Percentiles rank a stretch among this genome's conserved stretches.
Conservation (phyloP, 2,797 vertebrate genomes). For the Podargus strigoides region DNA sequence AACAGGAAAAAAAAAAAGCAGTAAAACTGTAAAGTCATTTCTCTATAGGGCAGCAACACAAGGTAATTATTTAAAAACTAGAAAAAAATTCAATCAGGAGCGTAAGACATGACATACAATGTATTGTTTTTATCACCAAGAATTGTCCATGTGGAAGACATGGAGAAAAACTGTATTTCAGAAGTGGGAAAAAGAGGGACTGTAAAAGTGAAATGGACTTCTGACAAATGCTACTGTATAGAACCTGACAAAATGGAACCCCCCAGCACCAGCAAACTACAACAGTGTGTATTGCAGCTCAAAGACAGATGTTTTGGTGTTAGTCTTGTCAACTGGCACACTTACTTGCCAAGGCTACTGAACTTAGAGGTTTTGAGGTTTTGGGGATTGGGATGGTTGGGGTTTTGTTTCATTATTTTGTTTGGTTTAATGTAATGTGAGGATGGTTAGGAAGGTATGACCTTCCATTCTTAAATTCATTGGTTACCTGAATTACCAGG, state of each 20-base stretch:
- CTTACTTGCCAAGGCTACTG: not conserved
- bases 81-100: not conserved
- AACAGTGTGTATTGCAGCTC: not conserved
- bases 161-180: not conserved
- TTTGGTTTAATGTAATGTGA: not conserved
- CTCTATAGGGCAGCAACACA: not conserved
- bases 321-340: not conserved
- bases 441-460: not conserved
- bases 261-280: not conserved
- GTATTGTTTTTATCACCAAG: not conserved
- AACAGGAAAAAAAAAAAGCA: not conserved
- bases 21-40: not conserved
- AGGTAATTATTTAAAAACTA: not conserved
- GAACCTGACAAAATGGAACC: not conserved
- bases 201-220: constrained; percentile 18
- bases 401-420: too few relatives aligned
- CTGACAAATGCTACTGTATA: not conserved
- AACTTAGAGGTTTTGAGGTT: not conserved
- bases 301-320: not conserved
- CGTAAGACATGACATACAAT: not conserved
- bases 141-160: not conserved
- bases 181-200: not conserved
- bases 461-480: not conserved
- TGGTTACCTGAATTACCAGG: not conserved
- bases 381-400: not conserved